Conservation (phyloP, 2,797 vertebrate species). For the Acomys russatus region DNA sequence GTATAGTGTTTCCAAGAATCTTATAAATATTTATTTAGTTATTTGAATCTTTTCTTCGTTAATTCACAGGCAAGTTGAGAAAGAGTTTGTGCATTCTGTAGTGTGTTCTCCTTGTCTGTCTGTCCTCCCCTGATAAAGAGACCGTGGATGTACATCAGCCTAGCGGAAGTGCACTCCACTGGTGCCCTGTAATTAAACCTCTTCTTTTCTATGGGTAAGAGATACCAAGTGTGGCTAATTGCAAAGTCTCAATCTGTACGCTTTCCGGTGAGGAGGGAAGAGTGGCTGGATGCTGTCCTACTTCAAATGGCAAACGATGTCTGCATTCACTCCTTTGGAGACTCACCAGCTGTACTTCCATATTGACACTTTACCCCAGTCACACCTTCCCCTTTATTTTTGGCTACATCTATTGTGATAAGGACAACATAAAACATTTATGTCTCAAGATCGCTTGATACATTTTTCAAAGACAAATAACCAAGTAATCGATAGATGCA, state of each 20-base stretch:
- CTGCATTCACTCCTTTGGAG: constrained; percentile 75
- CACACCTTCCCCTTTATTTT: constrained; percentile 77
- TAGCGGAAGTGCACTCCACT: constrained; percentile 2
- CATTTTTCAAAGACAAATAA: constrained; percentile 63
- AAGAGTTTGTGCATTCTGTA: background rate
- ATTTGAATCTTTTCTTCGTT: constrained; percentile 41
- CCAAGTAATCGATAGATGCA: constrained; percentile 52
- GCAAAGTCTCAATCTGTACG: constrained; percentile 56
- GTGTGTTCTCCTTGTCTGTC: constrained; percentile 48
- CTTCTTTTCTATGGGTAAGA: constrained; percentile 46
- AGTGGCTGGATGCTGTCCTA: constrained; percentile 77
- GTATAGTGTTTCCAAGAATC: constrained; percentile 12
- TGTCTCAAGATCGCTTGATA: constrained; percentile 64
- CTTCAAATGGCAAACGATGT: constrained; percentile 77
- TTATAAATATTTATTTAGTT: constrained; percentile 47
- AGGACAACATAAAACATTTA: constrained; percentile 72
- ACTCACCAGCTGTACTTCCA: constrained; percentile 80
- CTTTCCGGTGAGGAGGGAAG: constrained; percentile 66
- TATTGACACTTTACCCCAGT: constrained; percentile 80
- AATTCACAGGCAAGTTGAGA: constrained; percentile 8
- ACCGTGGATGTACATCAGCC: constrained; percentile 29
- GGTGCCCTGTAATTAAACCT: constrained; percentile 59
- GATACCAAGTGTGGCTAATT: constrained; percentile 63
- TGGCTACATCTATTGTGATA: constrained; percentile 82
- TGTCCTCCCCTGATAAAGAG: constrained; percentile 10